Evolutionary conservation across 2,888 invertebrate species (phyloP).

Genomic region (Xylota segnis): DNA sequence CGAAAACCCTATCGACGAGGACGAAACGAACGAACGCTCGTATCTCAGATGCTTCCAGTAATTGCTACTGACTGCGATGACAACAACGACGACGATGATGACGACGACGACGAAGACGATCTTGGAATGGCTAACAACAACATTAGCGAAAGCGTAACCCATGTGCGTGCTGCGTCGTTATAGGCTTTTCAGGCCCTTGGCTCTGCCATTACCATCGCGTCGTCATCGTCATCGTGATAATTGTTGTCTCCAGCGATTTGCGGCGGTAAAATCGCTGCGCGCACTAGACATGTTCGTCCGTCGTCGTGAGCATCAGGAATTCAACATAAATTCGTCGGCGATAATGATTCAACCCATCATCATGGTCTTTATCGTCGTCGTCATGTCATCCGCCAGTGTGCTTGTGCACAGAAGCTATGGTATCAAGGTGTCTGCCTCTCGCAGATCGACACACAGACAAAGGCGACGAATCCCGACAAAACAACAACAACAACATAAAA

Average conservation of each 20-base stretch:
- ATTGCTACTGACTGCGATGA: constrained; percentile 33
- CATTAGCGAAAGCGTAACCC: constrained; percentile 21
- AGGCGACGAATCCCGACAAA: constrained; percentile 52
- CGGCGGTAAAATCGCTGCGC: constrained; percentile 19
- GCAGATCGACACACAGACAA: constrained; percentile 33
- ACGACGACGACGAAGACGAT: constrained; percentile 10
- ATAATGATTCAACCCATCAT: constrained; percentile 70
- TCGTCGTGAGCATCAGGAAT: constrained; percentile 56
- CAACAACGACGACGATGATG: constrained; percentile 21
- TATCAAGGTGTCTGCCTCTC: constrained; percentile 58
- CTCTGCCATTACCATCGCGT: constrained; percentile 6
- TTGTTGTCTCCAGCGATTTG: constrained; percentile 45
- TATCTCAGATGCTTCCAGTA: constrained; percentile 30
- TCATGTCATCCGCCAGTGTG: constrained; percentile 30
- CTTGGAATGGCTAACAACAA: constrained; percentile 41
- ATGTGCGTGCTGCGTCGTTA: constrained; percentile 8
- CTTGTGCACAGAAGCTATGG: constrained; percentile 44
- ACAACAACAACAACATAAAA: no score
- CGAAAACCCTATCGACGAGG: constrained; percentile 4
- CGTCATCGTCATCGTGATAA: constrained; percentile 50
- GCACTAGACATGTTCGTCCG: constrained; percentile 57
- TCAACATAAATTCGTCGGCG: constrained; percentile 64
- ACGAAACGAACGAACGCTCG: constrained; percentile 2
- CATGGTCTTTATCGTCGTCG: constrained; percentile 44
- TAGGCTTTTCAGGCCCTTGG: constrained; percentile 29